A percentile compares a stretch with the other conserved stretches of the same genome.
phyloP scores from a whole-genome alignment of 2,113 vertebrate species.

The Erinaceus europaeus region DNA sequence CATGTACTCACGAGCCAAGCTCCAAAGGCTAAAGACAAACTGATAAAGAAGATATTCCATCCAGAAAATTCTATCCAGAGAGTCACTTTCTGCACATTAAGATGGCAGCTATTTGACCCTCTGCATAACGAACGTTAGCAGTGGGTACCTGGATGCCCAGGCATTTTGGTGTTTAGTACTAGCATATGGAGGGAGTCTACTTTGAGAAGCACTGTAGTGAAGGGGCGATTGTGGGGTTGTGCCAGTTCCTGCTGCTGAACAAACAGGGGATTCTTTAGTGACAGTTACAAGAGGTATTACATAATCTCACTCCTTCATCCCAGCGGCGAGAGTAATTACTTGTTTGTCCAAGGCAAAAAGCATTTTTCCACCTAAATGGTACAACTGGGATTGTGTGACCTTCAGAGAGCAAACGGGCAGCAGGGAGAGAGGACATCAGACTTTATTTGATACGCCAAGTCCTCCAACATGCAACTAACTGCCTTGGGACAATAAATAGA shows the following conservation, averaged over 20 bases:
- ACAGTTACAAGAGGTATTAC: background rate
- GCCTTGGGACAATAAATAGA: background rate
- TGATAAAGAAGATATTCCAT: background rate
- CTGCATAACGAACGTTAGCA: background rate
- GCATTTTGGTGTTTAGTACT: background rate
- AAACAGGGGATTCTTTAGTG: background rate
- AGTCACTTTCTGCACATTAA: background rate
- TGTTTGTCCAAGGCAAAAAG: background rate
- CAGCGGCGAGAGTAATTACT: background rate
- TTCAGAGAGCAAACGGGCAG: background rate
- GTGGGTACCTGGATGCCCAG: background rate
- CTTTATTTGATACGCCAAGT: background rate
- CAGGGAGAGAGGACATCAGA: background rate
- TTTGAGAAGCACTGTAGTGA: background rate
- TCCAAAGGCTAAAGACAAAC: background rate
- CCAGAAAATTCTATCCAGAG: background rate
- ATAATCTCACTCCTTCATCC: background rate
- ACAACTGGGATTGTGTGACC: background rate
- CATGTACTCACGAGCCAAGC: background rate
- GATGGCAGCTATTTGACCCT: background rate
- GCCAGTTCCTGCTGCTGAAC: background rate
- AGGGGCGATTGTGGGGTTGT: background rate
- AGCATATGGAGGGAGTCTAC: background rate
- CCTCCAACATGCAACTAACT: background rate
- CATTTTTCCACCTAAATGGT: background rate